phyloP scores from a whole-genome alignment of 37 sponge, comb jelly and placozoan genomes.

The Aplysina aerophoba region DNA sequence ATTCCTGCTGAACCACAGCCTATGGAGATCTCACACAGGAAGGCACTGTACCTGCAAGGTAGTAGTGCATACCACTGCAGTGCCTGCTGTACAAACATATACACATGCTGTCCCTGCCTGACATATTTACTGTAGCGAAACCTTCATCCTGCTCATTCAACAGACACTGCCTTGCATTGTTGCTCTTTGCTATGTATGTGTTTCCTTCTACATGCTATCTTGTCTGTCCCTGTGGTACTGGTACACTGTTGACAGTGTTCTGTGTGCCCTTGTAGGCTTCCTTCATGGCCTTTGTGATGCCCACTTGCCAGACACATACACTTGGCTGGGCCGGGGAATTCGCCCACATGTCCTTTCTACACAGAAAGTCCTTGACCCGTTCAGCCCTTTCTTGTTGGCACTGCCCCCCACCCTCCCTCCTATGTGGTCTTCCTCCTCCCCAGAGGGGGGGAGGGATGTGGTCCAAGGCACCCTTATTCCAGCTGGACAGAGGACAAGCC shows the following conservation, averaged over 20 bases:
- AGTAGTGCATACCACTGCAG: not conserved
- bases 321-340: not conserved
- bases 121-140: too few species aligned
- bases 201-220: too few species aligned
- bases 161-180: too few species aligned
- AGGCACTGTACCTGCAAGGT: constrained; percentile 29
- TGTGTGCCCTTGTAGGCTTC: not conserved
- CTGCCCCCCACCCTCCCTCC: not conserved
- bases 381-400: constrained; percentile 4
- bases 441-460: constrained; percentile 14
- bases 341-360: not conserved
- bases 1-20: not conserved
- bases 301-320: constrained; percentile 1
- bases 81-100: too few species aligned
- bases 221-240: too few species aligned
- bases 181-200: too few species aligned
- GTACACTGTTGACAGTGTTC: too few species aligned
- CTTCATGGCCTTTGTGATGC: constrained; percentile 25
- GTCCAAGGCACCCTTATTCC: not conserved
- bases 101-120: too few species aligned
- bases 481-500: not conserved
- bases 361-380: constrained; percentile 4
- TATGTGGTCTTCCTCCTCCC: constrained; percentile 7
- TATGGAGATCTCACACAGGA: constrained; percentile 11
- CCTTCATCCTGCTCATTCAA: too few species aligned